These are phyloP conservation scores for Trachops cirrhosus DNA, from an alignment of 2,797 vertebrate species.

Conservation along the genomic window DNA sequence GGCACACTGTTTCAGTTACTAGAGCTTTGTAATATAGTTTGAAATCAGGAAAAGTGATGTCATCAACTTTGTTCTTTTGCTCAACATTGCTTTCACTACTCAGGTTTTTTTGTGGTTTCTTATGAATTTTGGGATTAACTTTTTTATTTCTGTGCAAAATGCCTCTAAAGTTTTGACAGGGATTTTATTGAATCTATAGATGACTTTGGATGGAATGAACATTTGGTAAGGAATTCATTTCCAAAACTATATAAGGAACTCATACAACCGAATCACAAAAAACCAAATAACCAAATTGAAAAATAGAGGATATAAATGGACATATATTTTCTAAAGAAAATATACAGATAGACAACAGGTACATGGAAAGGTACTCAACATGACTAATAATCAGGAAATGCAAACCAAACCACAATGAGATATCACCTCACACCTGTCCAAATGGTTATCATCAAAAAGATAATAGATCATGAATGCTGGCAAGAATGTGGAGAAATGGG, in stretches of 20 bases:
- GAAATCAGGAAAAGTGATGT: not conserved
- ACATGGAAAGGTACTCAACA: too few species aligned
- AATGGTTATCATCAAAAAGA: not conserved
- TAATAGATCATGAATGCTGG: not conserved
- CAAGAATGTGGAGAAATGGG: not conserved
- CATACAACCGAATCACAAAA: not conserved
- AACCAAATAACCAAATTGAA: not conserved
- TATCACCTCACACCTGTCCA: too few species aligned
- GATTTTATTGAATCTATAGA: not conserved
- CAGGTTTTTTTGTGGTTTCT: not conserved
- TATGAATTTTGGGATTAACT: not conserved
- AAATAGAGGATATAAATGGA: not conserved
- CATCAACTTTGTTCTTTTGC: too few species aligned
- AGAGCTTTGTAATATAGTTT: not conserved
- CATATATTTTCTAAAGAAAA: not conserved
- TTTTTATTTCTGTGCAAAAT: not conserved
- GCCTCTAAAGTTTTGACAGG: not conserved
- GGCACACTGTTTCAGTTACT: not conserved
- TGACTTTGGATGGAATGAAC: not conserved
- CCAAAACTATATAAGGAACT: not conserved
- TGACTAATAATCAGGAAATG: too few species aligned
- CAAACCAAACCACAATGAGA: too few species aligned
- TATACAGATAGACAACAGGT: too few species aligned
- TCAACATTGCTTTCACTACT: too few species aligned
- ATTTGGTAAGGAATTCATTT: not conserved